phyloP scores from a whole-genome alignment of 2,113 vertebrate species.

The Trichomycterus rosablanca region DNA sequence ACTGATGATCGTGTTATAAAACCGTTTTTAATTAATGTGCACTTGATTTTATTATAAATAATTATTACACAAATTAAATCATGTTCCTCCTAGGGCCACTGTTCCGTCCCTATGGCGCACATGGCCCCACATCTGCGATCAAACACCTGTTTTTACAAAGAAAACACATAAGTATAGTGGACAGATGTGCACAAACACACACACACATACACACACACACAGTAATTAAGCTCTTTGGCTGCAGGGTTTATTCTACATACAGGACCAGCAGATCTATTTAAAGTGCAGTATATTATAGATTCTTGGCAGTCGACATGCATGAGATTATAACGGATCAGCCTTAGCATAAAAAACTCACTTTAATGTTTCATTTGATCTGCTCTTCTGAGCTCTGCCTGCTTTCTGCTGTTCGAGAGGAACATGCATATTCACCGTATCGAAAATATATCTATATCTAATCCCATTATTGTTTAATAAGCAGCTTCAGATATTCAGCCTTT shows the following conservation, averaged over 20 bases:
- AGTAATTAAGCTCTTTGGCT: constrained; percentile 39
- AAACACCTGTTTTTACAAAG: too few relatives aligned
- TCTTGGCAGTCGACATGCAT: constrained; percentile 17
- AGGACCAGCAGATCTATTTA: constrained; percentile 27
- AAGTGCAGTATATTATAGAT: constrained; percentile 30
- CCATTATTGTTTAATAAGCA: constrained; percentile 31
- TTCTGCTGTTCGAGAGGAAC: background rate
- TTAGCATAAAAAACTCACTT: constrained; percentile 10
- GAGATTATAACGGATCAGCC: constrained; percentile 28
- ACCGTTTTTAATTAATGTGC: too few relatives aligned
- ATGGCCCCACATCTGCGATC: too few relatives aligned
- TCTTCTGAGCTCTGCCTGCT: constrained; percentile 6
- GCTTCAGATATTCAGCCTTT: constrained; percentile 25
- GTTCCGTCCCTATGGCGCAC: too few relatives aligned
- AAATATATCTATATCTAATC: constrained; percentile 43
- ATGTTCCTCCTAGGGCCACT: too few relatives aligned
- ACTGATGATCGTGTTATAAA: too few relatives aligned
- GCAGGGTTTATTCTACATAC: constrained; percentile 41
- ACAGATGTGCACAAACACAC: constrained; percentile 6
- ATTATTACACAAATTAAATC: too few relatives aligned
- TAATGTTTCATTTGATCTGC: constrained; percentile 24
- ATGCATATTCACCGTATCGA: constrained; percentile 22
- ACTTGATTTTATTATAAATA: too few relatives aligned
- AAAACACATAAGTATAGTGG: too few relatives aligned
- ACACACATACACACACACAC: constrained; percentile 3